Conservation (phyloP, 2,113 vertebrate genomes). For the Chrysochloris asiatica region DNA sequence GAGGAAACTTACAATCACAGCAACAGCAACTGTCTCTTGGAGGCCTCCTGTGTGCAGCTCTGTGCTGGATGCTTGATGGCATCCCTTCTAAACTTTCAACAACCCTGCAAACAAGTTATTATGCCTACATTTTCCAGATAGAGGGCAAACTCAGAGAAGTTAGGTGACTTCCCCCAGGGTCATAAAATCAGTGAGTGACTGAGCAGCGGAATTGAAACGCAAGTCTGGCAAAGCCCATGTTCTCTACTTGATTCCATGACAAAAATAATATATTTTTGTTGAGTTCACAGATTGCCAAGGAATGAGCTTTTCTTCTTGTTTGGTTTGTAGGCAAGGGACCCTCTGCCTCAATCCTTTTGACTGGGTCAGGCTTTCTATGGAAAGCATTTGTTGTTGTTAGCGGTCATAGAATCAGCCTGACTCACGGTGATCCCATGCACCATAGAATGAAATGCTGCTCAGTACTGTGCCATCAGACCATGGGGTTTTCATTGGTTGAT, state of each 20-base stretch:
- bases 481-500: not conserved
- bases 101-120: not conserved
- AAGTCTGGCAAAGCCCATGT: not conserved
- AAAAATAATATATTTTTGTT: not conserved
- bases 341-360: not conserved
- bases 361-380: not conserved
- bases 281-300: not conserved
- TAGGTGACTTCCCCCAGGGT: not conserved
- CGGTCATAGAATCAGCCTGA: not conserved
- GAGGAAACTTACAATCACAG: not conserved
- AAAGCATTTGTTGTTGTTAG: not conserved
- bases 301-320: not conserved
- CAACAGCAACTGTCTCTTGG: not conserved
- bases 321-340: not conserved
- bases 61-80: not conserved
- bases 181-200: not conserved
- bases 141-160: not conserved
- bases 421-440: not conserved
- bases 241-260: not conserved
- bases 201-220: not conserved
- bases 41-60: not conserved
- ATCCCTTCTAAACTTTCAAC: not conserved
- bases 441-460: not conserved
- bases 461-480: not conserved
- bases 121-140: not conserved